Evolutionary conservation across 1,140 invertebrate genomes (phyloP).

Genomic region (Agraylea sexmaculata): DNA sequence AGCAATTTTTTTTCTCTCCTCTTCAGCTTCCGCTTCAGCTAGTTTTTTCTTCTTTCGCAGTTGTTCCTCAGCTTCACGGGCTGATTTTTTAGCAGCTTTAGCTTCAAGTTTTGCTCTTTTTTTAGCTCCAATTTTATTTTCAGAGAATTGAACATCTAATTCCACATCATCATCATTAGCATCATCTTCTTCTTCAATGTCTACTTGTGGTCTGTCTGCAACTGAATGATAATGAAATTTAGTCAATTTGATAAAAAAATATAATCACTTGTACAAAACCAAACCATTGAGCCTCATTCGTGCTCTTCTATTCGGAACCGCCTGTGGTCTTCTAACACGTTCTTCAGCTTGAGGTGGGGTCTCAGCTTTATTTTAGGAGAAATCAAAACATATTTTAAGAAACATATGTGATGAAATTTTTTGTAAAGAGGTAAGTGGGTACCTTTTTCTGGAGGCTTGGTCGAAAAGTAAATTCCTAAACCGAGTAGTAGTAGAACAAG

Average conservation of each 20-base stretch:
- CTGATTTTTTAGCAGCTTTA: constrained; percentile 80
- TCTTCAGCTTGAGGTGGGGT: constrained; percentile 39
- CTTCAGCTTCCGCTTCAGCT: constrained; percentile 53
- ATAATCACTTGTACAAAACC: constrained; percentile 3
- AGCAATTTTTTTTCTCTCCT: constrained; percentile 54
- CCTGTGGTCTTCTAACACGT: constrained; percentile 43
- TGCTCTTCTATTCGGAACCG: constrained; percentile 49
- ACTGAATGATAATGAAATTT: too few species aligned
- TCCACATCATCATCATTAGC: constrained; percentile 33
- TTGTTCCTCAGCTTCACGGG: constrained; percentile 66
- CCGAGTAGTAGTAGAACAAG: too few species aligned
- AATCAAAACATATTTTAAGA: too few species aligned
- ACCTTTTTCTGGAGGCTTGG: too few species aligned
- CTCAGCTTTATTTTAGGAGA: too few species aligned
- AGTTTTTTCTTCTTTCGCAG: constrained; percentile 61
- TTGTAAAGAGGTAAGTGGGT: too few species aligned
- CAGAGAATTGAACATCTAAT: constrained; percentile 23
- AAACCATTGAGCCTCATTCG: constrained; percentile 46
- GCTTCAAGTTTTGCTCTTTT: constrained; percentile 83
- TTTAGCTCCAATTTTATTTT: constrained; percentile 78
- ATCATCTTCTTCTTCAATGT: constrained; percentile 29
- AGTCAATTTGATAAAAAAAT: neutral
- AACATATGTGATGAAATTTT: too few species aligned
- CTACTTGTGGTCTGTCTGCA: constrained; percentile 22
- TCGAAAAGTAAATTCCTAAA: too few species aligned